A percentile compares a stretch with the other conserved stretches of the same genome.
phyloP scores from a whole-genome alignment of 1,140 invertebrate genomes.

The Macrobrachium rosenbergii region DNA sequence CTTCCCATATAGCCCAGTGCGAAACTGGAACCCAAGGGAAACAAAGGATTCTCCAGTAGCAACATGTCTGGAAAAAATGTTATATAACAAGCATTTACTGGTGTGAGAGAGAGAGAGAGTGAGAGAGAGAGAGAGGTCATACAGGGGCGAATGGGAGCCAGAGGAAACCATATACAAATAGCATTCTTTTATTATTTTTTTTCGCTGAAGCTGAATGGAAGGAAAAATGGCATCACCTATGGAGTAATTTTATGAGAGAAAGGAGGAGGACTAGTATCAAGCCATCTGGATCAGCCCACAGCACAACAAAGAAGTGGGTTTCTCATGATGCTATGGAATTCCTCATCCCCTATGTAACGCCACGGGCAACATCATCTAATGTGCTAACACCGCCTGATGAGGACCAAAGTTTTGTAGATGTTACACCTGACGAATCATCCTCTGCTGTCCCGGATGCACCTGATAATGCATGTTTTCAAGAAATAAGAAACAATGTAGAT shows the following conservation, averaged over 20 bases:
- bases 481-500: background rate
- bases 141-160: no score
- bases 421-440: no score
- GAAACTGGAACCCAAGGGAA: constrained; percentile 5
- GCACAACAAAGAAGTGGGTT: constrained; percentile 1
- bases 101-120: background rate
- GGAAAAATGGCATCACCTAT: no score
- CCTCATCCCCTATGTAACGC: constrained; percentile 1
- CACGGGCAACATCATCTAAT: constrained; percentile 4
- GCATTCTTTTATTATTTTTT: no score
- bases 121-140: no score
- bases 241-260: no score
- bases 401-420: background rate
- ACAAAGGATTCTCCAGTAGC: background rate
- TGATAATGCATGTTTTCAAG: background rate
- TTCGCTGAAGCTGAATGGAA: no score
- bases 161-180: no score
- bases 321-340: constrained; percentile 10
- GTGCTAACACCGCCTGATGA: background rate
- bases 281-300: no score
- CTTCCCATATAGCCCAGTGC: background rate
- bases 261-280: no score
- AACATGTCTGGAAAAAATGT: constrained; percentile 1
- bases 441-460: background rate
- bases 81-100: background rate